Evolutionary conservation across 2,888 invertebrate species (phyloP), one percentile per base, ranked within the genome.

Genomic region (Brachynemurus nebulosus): DNA sequence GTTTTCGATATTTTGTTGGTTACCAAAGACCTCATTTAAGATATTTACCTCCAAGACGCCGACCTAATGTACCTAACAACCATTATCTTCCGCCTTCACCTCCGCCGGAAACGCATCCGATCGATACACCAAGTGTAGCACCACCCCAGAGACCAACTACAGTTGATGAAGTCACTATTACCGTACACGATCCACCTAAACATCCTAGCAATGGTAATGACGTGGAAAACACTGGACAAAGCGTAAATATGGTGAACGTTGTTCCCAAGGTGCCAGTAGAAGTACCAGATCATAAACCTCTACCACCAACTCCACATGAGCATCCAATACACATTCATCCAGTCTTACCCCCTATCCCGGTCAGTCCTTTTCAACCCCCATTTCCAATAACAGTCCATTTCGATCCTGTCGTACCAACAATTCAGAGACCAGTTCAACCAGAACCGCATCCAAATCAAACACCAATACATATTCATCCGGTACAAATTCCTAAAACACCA

Each of bases 1-100:
- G 25, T 27, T 40, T 40, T 12, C 17, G 20, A n/a, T 40, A 40
- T 27, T 21, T 40, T 17, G 25, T 40, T 16, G 40, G 40, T 16
- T 40, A 37, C 20, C 37, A 37, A 19, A 20, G 12, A 6, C 37
- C 37, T 17, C 12, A 7, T 2, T 19, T 12, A 19, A 7, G 37
- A 37, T 37, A 37, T 37, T 20, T 37, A 19, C 37, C 37, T 11
- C 19, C 20, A 19, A 4, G 37, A 37, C 37, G 17, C 9, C 20
- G 4, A 19, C 20, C 19, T n/a, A 11, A 11, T 20, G 19, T 12
- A 4, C 37, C 37, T n/a, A 7, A 12, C 6, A 18, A 7, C 3
- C 37, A 18, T 19, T 37, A n/a, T n/a, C 11, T 14, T 9, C 20
- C 37, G n/a, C n/a, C 37, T 9, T 12, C 12, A 37, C 4, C 37